A percentile compares a stretch with the other conserved stretches of the same genome.
phyloP scores from a whole-genome alignment of 2,113 vertebrate species.

The Macaca fascicularis region T2T-MFA8v1.1 NC_088375.1:29924001-29924500 shows the following conservation, averaged over 20 bases:
- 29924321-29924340: constrained; percentile 59
- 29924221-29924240: neutral
- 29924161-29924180: neutral
- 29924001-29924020: neutral
- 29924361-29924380: constrained; percentile 70
- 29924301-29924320: constrained; percentile 47
- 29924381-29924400: constrained; percentile 63
- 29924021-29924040: neutral
- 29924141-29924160: neutral
- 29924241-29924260: neutral
- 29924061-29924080: neutral
- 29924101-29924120: neutral
- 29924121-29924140: neutral
- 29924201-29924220: neutral
- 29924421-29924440: neutral
- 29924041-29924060: neutral
- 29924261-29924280: constrained; percentile 62
- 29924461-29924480: constrained; percentile 63
- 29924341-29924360: constrained; percentile 64
- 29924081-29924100: constrained; percentile 1
- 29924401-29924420: constrained; percentile 44
- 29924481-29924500: constrained; percentile 52
- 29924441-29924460: constrained; percentile 52
- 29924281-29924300: constrained; percentile 60
- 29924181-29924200: neutral